Conservation (phyloP, 2,888 invertebrate species). For the Drosophila mulleri region DNA sequence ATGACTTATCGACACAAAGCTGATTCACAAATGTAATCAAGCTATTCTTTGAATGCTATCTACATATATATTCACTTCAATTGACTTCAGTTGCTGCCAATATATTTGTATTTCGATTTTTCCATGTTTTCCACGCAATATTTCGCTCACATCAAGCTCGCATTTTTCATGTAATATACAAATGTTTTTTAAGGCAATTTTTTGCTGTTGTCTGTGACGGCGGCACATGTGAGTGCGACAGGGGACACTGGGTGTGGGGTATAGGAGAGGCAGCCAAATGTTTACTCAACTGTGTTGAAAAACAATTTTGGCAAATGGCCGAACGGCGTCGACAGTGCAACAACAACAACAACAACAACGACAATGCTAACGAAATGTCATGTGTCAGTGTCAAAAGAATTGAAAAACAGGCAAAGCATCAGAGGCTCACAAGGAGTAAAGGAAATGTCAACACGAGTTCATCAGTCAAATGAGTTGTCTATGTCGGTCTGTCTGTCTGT, state of each 20-base stretch:
- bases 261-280: conserved; percentile 60
- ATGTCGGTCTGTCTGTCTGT: conserved; percentile 39
- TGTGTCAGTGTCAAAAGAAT: conserved; percentile 82
- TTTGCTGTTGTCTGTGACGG: conserved; percentile 18
- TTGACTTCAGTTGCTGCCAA: neutral
- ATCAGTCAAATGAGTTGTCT: conserved; percentile 84
- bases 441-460: conserved; percentile 82
- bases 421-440: conserved; percentile 47
- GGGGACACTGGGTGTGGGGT: neutral
- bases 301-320: conserved; percentile 83
- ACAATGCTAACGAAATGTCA: conserved; percentile 57
- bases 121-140: conserved; percentile 15
- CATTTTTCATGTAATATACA: conserved; percentile 43
- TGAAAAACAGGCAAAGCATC: conserved; percentile 45
- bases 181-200: conserved; percentile 49
- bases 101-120: conserved; percentile 7
- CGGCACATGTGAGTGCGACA: conserved; percentile 49
- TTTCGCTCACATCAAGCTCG: conserved; percentile 7
- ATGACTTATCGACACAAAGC: neutral
- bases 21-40: neutral
- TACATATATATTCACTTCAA: neutral
- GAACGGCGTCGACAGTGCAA: conserved; percentile 65
- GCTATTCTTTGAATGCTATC: neutral
- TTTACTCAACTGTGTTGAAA: conserved; percentile 84
- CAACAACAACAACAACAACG: conserved; percentile 55